Evolutionary conservation across 1,140 invertebrate species (phyloP).

Genomic region (Anagrus nilaparvatae): DNA sequence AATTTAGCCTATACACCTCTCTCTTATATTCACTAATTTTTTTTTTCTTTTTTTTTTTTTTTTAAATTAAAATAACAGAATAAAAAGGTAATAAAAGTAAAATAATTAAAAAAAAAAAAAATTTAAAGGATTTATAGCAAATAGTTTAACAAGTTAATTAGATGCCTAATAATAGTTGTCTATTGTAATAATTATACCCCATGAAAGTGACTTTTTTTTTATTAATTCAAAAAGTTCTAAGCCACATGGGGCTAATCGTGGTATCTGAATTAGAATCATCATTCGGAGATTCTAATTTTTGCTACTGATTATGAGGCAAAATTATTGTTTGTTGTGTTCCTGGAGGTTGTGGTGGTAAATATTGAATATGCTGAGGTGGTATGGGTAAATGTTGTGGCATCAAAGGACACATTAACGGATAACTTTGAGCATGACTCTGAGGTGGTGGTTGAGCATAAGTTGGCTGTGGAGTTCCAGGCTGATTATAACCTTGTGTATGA

Average conservation of each 20-base stretch:
- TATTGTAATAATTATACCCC: constrained; percentile 11
- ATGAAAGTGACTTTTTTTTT: constrained; percentile 22
- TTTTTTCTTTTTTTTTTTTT: no score
- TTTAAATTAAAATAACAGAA: no score
- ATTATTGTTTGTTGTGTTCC: constrained; percentile 44
- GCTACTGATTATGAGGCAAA: constrained; percentile 43
- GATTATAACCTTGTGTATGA: constrained; percentile 48
- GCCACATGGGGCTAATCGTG: no score
- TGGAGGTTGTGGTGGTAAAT: constrained; percentile 44
- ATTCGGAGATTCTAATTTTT: constrained; percentile 14
- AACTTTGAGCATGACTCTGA: constrained; percentile 42
- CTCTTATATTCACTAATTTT: no score
- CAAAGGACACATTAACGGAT: constrained; percentile 50
- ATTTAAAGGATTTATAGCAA: no score
- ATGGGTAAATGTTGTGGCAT: constrained; percentile 46
- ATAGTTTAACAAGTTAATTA: no score
- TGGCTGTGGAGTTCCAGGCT: constrained; percentile 36
- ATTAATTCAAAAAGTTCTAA: constrained; percentile 22
- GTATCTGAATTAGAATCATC: no score
- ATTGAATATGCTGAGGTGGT: constrained; percentile 43
- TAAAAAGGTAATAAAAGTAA: no score
- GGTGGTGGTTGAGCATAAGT: constrained; percentile 43
- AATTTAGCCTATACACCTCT: no score
- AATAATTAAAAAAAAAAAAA: no score
- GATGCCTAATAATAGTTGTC: no score